Evolutionary conservation across 1,140 invertebrate genomes (phyloP).

Genomic region (Leptopilina clavipes): DNA sequence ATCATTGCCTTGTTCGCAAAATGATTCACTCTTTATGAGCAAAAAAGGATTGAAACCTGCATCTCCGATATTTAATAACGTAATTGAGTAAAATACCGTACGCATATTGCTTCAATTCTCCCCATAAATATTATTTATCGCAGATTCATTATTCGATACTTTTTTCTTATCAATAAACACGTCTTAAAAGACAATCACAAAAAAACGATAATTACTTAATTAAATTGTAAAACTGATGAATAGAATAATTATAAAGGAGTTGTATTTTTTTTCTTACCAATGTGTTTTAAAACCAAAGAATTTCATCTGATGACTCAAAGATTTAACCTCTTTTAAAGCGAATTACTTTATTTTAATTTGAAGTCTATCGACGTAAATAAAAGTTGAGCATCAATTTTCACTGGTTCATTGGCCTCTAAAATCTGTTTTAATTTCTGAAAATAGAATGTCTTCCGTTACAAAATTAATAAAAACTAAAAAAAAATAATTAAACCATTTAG

Average conservation of each 20-base stretch:
- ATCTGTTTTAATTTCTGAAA: neutral
- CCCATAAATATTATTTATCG: neutral
- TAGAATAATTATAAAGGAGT: neutral
- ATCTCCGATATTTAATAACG: slow-evolving; percentile 23
- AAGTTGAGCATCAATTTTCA: neutral
- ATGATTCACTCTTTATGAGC: slow-evolving; percentile 52
- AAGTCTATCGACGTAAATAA: neutral
- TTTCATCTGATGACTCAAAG: neutral
- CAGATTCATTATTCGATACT: neutral
- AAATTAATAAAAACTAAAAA: neutral
- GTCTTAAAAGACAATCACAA: neutral
- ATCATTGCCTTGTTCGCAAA: slow-evolving; percentile 51
- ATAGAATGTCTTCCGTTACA: neutral
- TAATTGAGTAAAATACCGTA: neutral
- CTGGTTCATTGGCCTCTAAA: neutral
- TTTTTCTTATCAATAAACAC: neutral
- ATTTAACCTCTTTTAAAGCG: neutral
- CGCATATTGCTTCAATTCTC: neutral
- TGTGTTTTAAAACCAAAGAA: slow-evolving; percentile 25
- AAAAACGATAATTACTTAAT: neutral
- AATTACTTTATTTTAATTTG: neutral
- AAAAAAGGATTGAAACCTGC: slow-evolving; percentile 33
- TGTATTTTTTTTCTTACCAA: slow-evolving; percentile 2
- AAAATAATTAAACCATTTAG: too few relatives aligned
- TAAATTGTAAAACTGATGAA: neutral